phyloP scores from a whole-genome alignment of 2,797 vertebrate species.

The Limosa lapponica region DNA sequence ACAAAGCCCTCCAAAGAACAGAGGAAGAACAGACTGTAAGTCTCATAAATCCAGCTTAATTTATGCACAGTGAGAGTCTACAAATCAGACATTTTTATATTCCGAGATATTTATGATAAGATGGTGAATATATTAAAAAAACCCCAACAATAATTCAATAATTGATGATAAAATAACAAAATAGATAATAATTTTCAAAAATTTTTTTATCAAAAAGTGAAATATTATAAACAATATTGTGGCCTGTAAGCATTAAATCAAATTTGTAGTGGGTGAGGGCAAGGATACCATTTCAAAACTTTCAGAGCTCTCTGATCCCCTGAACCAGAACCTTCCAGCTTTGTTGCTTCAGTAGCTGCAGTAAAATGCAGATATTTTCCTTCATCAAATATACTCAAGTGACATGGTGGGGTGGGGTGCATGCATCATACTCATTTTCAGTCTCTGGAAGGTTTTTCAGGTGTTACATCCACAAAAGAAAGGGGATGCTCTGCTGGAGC shows the following conservation, averaged over 20 bases:
- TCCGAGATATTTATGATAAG: conserved; percentile 22
- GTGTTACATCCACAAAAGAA: not conserved
- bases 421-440: not conserved
- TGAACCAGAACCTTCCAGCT: not conserved
- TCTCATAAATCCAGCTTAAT: conserved; percentile 64
- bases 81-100: conserved; percentile 30
- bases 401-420: rapidly evolving
- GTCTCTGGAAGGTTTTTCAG: not conserved
- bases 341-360: not conserved
- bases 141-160: not conserved
- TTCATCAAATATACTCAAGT: not conserved
- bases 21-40: not conserved
- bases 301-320: not conserved
- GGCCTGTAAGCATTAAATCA: not conserved
- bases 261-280: not conserved
- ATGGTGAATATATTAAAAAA: not conserved
- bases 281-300: not conserved
- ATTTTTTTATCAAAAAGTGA: not conserved
- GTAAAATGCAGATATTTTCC: not conserved
- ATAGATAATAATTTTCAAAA: not conserved
- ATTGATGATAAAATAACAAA: conserved; percentile 44
- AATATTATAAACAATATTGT: not conserved
- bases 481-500: not conserved
- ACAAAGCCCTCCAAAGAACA: conserved; percentile 39
- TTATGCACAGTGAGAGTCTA: conserved; percentile 48